These are phyloP conservation scores for Drosophila simulans DNA, from an alignment of 1,140 invertebrate genomes.

Conservation along the genomic window DNA sequence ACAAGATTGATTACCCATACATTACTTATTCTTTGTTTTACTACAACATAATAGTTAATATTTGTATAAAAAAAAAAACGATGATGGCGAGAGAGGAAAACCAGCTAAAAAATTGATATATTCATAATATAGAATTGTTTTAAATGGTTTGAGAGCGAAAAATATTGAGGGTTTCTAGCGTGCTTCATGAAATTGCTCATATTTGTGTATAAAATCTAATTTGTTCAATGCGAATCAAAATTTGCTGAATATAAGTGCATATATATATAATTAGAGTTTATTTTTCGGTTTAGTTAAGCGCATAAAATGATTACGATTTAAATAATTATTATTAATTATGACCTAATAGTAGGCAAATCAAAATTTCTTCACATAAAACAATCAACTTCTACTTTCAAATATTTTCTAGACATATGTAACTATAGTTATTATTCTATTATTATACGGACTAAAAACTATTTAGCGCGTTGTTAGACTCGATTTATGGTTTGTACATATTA, in stretches of 20 bases:
- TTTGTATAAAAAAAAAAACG: conserved; percentile 54
- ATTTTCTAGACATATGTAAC: conserved; percentile 39
- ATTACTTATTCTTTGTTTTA: conserved; percentile 82
- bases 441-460: conserved; percentile 30
- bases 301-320: conserved; percentile 55
- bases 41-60: conserved; percentile 79
- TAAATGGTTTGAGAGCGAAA: conserved; percentile 30
- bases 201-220: conserved; percentile 69
- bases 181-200: conserved; percentile 67
- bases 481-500: conserved; percentile 82
- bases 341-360: conserved; percentile 63
- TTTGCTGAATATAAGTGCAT: conserved; percentile 82
- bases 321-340: conserved; percentile 47
- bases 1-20: conserved; percentile 87
- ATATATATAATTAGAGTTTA: conserved; percentile 66
- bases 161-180: conserved; percentile 40
- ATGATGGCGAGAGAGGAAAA: conserved; percentile 34
- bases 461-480: conserved; percentile 75
- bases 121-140: conserved; percentile 64
- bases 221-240: conserved; percentile 77
- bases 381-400: conserved; percentile 54
- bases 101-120: conserved; percentile 52
- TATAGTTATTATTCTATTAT: conserved; percentile 56
- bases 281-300: conserved; percentile 57
- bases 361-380: conserved; percentile 61